Evolutionary conservation across 2,797 vertebrate genomes (phyloP), one percentile per base, ranked within the genome.

Genomic region (Aselliscus stoliczkanus): DNA sequence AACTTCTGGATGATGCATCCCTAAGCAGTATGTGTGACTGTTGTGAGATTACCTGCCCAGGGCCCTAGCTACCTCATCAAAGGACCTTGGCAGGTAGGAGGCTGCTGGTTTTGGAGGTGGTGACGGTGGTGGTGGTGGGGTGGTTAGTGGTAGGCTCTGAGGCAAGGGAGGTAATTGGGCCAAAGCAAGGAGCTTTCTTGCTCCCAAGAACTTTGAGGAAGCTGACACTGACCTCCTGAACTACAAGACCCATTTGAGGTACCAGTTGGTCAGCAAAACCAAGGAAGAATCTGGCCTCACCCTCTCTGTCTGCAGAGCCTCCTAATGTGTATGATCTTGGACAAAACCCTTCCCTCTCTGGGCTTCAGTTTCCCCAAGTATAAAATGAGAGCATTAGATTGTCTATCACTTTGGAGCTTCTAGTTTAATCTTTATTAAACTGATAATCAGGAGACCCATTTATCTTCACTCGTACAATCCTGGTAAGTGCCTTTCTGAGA

Each of bases 21-120:
- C 54, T 62, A n/a, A 96, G 91, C 54, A 82, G 85, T 17, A 7
- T 95, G 6, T 99, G 99, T 56, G 88, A 89, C 52, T 99, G 99
- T 97, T 99, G 99, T 83, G 98, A 98, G 2, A 92, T 96, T 0
- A 88, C 80, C 82, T 99, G 99, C 96, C 88, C 88, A 6, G 7
- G 65, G 42, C 1, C 97, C 94, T 8, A 4, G 0, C 72, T 98
- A 77, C 95, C 97, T 97, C 96, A 70, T 56, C 2, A 27, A 70
- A 96, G 87, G 44, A 50, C 85, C 12, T 37, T 70, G 15, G 37
- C n/a, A 88, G 69, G 81, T 95, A 94, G 70, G 69, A 76, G 21
- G 21, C 47, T 21, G 15, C 34, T 21, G 47, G 70, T 42, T 37
- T 77, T 75, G 18, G 27, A n/a, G 18, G 34, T 62, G n/a, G n/a